phyloP scores from a whole-genome alignment of 2,113 vertebrate species.

The Nesogale talazaci region DNA sequence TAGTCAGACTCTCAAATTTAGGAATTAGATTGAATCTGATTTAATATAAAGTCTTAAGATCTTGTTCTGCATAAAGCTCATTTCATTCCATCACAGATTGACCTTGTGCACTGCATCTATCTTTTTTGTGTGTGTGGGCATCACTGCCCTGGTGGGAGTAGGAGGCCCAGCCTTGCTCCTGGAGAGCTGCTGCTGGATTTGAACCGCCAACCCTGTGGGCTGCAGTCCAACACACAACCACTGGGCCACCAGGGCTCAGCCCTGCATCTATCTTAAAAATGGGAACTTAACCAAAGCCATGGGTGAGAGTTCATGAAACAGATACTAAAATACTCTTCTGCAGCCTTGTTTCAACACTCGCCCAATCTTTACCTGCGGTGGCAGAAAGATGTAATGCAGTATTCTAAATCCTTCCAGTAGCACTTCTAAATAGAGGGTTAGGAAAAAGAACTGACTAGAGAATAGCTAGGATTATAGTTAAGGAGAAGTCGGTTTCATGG shows the following conservation, averaged over 20 bases:
- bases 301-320: not conserved
- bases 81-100: conserved; percentile 19
- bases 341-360: not conserved
- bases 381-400: conserved; percentile 32
- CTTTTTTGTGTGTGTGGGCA: no score
- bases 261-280: not conserved
- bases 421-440: conserved; percentile 30
- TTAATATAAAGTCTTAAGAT: conserved; percentile 51
- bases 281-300: not conserved
- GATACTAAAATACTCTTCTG: not conserved
- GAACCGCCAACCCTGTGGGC: no score
- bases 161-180: no score
- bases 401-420: not conserved
- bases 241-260: no score
- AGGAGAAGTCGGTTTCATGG: not conserved
- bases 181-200: no score
- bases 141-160: no score
- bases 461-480: not conserved
- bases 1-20: conserved; percentile 37
- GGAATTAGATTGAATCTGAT: conserved; percentile 51
- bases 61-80: conserved; percentile 53
- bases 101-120: not conserved
- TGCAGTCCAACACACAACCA: no score
- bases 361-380: not conserved
- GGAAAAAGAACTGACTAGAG: not conserved